phyloP scores from a whole-genome alignment of 2,797 vertebrate genomes.

The Platyrinchus mystaceus region DNA sequence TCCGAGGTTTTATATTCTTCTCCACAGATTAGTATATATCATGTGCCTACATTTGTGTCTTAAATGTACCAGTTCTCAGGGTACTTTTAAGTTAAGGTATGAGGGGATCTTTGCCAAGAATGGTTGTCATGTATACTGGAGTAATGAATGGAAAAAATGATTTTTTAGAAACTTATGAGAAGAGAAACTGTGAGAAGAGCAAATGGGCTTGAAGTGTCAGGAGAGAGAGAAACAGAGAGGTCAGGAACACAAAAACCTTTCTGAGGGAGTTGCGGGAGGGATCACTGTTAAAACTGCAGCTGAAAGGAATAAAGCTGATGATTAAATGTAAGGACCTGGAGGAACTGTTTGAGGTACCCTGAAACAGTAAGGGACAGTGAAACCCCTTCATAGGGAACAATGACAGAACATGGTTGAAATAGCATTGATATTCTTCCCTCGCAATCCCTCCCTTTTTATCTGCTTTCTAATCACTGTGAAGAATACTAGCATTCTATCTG shows the following conservation, averaged over 20 bases:
- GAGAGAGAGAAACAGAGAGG: not conserved
- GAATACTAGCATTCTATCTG: not conserved
- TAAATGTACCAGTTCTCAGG: not conserved
- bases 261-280: not conserved
- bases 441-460: not conserved
- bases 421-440: not conserved
- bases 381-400: not conserved
- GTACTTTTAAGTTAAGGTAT: not conserved
- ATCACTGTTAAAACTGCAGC: not conserved
- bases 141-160: not conserved
- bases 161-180: not conserved
- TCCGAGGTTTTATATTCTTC: constrained; percentile 59
- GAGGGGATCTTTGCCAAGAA: not conserved
- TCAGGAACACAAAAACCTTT: not conserved
- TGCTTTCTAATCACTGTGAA: not conserved
- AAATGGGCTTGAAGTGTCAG: not conserved
- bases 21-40: constrained; percentile 16
- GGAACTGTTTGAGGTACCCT: not conserved
- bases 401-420: not conserved
- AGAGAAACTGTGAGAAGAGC: not conserved
- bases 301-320: not conserved
- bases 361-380: not conserved
- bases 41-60: not conserved
- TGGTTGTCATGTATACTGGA: not conserved
- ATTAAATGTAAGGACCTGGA: not conserved